Evolutionary conservation across 1,140 invertebrate species (phyloP), one percentile per base, ranked within the genome.

Genomic region (Acyrthosiphon pisum): DNA sequence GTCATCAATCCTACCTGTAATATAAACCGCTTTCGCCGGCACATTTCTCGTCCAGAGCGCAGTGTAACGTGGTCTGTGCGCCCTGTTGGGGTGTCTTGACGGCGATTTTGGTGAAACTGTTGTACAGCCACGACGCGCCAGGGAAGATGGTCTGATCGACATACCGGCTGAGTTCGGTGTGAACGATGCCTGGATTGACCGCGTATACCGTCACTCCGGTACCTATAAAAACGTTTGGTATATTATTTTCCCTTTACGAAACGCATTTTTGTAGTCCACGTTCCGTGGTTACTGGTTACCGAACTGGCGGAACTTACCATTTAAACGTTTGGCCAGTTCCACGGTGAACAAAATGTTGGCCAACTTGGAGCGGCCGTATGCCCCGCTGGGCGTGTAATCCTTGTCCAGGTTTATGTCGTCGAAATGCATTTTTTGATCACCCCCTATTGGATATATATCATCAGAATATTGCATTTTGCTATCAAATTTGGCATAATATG

Each of bases 51-150:
- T 97, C 97, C 2, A 98, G 94, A 6, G 97, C 96, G 94, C 98
- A 98, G 94, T 98, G 96, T 60, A 99, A 95, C 4, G 96, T 97
- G 1, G 98, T 98, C 95, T 98, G 98, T 23, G 97, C 97, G 2
- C 98, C 98, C 94, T 97, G 96, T 94, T 96, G 95, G 0, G 96
- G 95, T 22, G 95, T 96, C 95, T 97, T 97, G 60, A 96, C 95
- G 88, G 97, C 96, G 1, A 95, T 95, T 48, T 93, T 94, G 94
- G 94, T 95, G 2, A 95, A 53, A 93, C 90, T 95, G 90, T 89
- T 94, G 84, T 91, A 95, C 50, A 97, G 94, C 26, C 96, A 96
- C 96, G 97, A 96, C 68, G 96, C 97, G 0, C 96, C 95, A 86
- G 94, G 94, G 95, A 96, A 95, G 94, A 95, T 37, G 0, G 96